These are phyloP conservation scores for Danaus chrysippus DNA, from an alignment of 2,888 invertebrate species.

Conservation along the genomic window DNA sequence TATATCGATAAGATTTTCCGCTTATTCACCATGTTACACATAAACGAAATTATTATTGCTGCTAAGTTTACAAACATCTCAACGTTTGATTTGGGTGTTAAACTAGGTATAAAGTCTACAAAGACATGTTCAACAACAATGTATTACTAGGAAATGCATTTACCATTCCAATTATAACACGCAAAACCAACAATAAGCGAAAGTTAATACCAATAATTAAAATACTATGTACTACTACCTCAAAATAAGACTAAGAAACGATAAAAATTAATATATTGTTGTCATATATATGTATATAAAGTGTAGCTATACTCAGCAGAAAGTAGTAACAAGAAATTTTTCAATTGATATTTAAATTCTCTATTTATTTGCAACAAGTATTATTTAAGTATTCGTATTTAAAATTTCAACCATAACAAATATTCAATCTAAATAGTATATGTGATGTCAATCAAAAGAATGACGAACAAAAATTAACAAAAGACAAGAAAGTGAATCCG, in stretches of 20 bases:
- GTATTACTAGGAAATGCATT: neutral
- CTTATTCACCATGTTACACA: neutral
- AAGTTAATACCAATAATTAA: neutral
- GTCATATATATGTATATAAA: too few relatives aligned
- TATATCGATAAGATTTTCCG: neutral
- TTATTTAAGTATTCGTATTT: too few relatives aligned
- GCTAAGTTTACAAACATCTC: constrained; percentile 1
- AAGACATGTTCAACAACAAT: constrained; percentile 6
- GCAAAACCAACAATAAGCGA: neutral
- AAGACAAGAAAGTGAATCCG: constrained; percentile 67
- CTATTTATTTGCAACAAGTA: too few relatives aligned
- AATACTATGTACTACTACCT: too few relatives aligned
- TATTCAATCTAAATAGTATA: too few relatives aligned
- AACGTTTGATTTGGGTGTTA: neutral
- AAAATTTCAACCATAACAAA: too few relatives aligned
- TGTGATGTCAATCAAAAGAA: constrained; percentile 8
- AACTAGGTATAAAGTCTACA: neutral
- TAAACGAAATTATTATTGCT: neutral
- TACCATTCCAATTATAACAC: neutral
- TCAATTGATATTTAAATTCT: too few relatives aligned
- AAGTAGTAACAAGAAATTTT: too few relatives aligned
- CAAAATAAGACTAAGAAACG: too few relatives aligned
- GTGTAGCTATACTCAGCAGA: too few relatives aligned
- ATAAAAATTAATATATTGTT: too few relatives aligned
- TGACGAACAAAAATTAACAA: constrained; percentile 16